Conservation (phyloP, 1,140 invertebrate genomes). For the Orchestia grillus region DNA sequence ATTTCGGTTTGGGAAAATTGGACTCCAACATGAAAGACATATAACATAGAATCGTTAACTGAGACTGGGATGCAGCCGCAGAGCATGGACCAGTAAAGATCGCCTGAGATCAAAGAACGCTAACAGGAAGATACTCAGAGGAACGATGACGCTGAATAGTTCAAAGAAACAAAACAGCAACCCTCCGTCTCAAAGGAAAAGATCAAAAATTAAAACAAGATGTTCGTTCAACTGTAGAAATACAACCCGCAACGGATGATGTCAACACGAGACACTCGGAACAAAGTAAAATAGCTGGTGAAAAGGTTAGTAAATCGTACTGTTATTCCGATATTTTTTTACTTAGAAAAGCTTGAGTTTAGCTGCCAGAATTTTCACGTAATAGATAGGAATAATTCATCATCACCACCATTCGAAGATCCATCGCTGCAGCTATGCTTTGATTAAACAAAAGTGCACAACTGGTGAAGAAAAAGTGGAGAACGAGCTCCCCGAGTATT, state of each 20-base stretch:
- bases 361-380: conserved; percentile 29
- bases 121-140: background rate
- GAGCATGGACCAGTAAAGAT: too few species aligned
- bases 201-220: background rate
- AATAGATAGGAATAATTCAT: conserved; percentile 32
- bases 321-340: conserved; percentile 3
- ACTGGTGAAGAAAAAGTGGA: background rate
- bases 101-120: background rate
- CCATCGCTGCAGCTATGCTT: conserved; percentile 1
- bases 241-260: background rate
- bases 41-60: background rate
- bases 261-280: background rate
- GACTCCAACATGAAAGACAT: background rate
- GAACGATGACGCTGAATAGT: background rate
- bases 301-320: background rate
- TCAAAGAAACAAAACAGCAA: background rate
- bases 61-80: background rate
- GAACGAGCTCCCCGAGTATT: background rate
- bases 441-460: conserved; percentile 25
- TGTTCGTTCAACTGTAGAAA: background rate
- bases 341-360: conserved; percentile 8
- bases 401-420: background rate
- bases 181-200: background rate
- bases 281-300: background rate
- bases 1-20: background rate